phyloP scores from a whole-genome alignment of 2,113 vertebrate genomes.

The Nerophis ophidion region DNA sequence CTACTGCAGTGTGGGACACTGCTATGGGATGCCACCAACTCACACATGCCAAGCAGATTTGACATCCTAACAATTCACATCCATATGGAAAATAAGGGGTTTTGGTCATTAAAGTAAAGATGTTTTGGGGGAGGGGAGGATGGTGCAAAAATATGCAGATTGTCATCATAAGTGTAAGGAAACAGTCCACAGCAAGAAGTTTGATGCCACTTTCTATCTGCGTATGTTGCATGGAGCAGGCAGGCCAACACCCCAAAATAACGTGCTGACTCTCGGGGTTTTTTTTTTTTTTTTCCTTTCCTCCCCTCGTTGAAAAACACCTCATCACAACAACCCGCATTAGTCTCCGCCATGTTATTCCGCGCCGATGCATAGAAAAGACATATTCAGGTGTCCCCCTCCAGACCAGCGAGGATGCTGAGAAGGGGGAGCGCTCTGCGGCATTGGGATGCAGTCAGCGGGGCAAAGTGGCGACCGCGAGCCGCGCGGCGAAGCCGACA shows the following conservation, averaged over 20 bases:
- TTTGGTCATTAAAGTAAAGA: constrained; percentile 53
- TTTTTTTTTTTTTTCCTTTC: background rate
- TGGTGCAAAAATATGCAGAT: constrained; percentile 1
- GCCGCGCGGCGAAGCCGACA: constrained; percentile 30
- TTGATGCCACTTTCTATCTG: constrained; percentile 59
- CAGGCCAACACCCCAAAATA: constrained; percentile 69
- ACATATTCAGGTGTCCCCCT: constrained; percentile 11
- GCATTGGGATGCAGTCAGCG: constrained; percentile 74
- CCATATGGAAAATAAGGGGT: no score
- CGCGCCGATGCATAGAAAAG: background rate
- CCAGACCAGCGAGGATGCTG: constrained; percentile 56
- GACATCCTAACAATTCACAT: no score
- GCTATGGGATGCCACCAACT: constrained; percentile 46
- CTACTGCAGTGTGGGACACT: constrained; percentile 65
- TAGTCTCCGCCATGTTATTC: background rate
- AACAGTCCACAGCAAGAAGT: constrained; percentile 52
- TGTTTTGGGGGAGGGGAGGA: constrained; percentile 22
- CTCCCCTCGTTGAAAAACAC: background rate
- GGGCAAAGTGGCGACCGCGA: constrained; percentile 39
- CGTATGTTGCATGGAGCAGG: constrained; percentile 57
- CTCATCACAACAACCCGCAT: background rate
- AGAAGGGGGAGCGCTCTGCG: constrained; percentile 78
- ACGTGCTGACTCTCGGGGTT: constrained; percentile 10
- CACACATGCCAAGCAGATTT: constrained; percentile 7
- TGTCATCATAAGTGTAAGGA: no score